These are phyloP conservation scores for Labrus mixtus DNA, from an alignment of 2,113 vertebrate genomes.

Conservation along the genomic window DNA sequence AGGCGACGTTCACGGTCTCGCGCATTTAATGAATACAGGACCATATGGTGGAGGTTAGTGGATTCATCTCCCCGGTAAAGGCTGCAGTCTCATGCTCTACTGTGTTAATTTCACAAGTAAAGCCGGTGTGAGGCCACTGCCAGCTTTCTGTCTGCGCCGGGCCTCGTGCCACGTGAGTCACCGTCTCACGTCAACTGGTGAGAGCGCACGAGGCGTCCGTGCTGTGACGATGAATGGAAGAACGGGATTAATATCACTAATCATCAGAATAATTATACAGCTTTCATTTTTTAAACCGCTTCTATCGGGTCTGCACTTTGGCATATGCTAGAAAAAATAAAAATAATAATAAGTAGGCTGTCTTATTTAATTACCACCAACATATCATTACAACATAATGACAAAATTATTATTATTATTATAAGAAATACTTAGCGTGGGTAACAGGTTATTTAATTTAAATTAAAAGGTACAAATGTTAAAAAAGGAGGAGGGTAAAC, in stretches of 20 bases:
- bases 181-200: slow-evolving; percentile 52
- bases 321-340: too few relatives aligned
- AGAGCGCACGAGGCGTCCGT: slow-evolving; percentile 15
- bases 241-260: slow-evolving; percentile 22
- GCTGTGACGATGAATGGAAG: slow-evolving; percentile 51
- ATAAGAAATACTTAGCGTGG: too few relatives aligned
- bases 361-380: background rate
- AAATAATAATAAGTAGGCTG: too few relatives aligned
- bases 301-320: background rate
- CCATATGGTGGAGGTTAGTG: slow-evolving; percentile 65
- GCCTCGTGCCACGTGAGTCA: slow-evolving; percentile 68
- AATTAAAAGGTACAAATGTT: too few relatives aligned
- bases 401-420: slow-evolving; percentile 5
- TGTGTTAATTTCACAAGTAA: slow-evolving; percentile 64
- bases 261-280: background rate
- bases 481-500: too few relatives aligned
- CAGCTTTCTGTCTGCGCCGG: slow-evolving; percentile 72
- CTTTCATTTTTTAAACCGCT: slow-evolving; percentile 7
- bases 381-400: background rate
- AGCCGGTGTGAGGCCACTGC: slow-evolving; percentile 56
- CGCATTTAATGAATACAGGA: slow-evolving; percentile 60
- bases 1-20: slow-evolving; percentile 56
- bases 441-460: too few relatives aligned
- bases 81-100: slow-evolving; percentile 62
- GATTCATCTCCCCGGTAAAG: slow-evolving; percentile 65